These are phyloP conservation scores for Oithona nana DNA, from an alignment of 2,888 invertebrate genomes.

Conservation along the genomic window DNA sequence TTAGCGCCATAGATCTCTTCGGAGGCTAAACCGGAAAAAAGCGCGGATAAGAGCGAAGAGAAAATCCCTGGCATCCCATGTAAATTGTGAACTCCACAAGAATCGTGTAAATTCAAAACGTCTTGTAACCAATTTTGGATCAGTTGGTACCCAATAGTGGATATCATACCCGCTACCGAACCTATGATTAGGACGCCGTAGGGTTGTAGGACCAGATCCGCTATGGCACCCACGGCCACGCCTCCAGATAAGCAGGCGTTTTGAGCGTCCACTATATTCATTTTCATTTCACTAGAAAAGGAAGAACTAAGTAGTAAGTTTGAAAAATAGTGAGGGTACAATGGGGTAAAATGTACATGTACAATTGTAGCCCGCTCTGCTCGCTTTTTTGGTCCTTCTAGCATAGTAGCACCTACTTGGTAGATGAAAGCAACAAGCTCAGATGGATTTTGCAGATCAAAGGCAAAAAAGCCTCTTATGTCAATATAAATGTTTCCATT, in stretches of 20 bases:
- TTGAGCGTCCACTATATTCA: constrained; percentile 82
- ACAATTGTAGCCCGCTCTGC: too few species aligned
- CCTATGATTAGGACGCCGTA: constrained; percentile 66
- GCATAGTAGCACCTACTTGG: too few species aligned
- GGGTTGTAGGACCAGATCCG: constrained; percentile 56
- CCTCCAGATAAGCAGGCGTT: constrained; percentile 68
- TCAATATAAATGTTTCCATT: too few species aligned
- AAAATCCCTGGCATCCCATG: constrained; percentile 86
- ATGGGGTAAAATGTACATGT: too few species aligned
- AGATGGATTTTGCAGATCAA: too few species aligned
- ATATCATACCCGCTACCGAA: constrained; percentile 51
- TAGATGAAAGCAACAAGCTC: too few species aligned
- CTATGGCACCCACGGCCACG: constrained; percentile 77
- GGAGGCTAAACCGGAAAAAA: constrained; percentile 51
- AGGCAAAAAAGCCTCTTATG: too few species aligned
- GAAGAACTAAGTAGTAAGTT: too few species aligned
- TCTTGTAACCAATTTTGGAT: constrained; percentile 29
- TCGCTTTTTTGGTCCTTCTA: too few species aligned
- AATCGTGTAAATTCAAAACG: constrained; percentile 51
- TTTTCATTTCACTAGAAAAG: not conserved
- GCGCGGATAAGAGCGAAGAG: constrained; percentile 54
- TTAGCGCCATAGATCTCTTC: constrained; percentile 38
- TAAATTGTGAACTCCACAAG: constrained; percentile 85
- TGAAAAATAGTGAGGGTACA: not conserved
- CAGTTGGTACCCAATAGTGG: constrained; percentile 57